These are phyloP conservation scores for Thamnaconus septentrionalis DNA, from an alignment of 2,113 vertebrate genomes.

Conservation along the genomic window DNA sequence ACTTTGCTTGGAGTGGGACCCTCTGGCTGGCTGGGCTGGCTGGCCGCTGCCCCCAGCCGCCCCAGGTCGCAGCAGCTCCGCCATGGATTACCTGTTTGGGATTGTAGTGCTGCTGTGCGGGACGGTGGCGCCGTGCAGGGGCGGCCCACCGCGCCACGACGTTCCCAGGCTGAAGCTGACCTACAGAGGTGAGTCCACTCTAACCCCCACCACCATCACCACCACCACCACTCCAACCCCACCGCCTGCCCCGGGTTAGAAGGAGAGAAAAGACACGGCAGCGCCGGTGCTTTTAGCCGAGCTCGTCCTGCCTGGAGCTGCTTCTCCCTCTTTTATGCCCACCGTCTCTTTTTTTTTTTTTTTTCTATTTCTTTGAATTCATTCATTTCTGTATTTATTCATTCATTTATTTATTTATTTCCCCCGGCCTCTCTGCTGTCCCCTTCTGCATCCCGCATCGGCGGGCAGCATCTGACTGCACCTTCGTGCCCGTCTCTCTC, in stretches of 20 bases:
- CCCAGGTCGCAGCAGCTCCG: constrained; percentile 65
- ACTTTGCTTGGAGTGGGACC: no score
- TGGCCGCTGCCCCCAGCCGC: constrained; percentile 25
- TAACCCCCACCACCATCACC: not conserved
- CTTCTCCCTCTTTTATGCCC: constrained; percentile 43
- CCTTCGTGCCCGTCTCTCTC: constrained; percentile 31
- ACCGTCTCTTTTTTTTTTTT: constrained; percentile 37
- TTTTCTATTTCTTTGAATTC: constrained; percentile 43
- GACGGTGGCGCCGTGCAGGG: constrained; percentile 82
- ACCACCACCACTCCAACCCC: not conserved
- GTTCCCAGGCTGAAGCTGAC: constrained; percentile 94
- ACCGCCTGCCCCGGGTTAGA: constrained; percentile 39
- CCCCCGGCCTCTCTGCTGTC: constrained; percentile 27
- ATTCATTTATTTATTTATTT: no score
- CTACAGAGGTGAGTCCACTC: constrained; percentile 88
- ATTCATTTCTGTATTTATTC: constrained; percentile 12
- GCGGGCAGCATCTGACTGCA: constrained; percentile 37
- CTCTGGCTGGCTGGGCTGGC: constrained; percentile 16
- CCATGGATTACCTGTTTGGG: constrained; percentile 93
- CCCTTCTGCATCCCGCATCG: constrained; percentile 48
- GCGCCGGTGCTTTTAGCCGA: constrained; percentile 27
- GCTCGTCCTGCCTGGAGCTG: constrained; percentile 22
- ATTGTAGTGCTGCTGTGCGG: constrained; percentile 88
- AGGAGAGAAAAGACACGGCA: not conserved
- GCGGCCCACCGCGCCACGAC: constrained; percentile 86